phyloP scores from a whole-genome alignment of 1,140 invertebrate genomes.

The Phenacoccus solenopsis region DNA sequence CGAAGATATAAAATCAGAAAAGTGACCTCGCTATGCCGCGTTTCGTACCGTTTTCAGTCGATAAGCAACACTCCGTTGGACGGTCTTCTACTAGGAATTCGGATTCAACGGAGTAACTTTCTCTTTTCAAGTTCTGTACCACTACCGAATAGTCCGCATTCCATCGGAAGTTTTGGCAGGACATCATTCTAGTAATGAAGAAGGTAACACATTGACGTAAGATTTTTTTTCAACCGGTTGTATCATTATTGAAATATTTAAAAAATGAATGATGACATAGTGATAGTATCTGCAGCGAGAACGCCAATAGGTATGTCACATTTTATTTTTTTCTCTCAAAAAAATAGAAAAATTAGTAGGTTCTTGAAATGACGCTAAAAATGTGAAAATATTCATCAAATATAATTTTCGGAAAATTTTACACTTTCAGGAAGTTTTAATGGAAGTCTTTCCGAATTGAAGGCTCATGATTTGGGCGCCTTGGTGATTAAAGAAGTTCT shows the following conservation, averaged over 20 bases:
- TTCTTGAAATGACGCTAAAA: slow-evolving; percentile 8
- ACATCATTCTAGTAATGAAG: not conserved
- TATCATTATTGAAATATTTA: not conserved
- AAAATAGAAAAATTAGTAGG: not conserved
- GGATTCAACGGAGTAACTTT: not conserved
- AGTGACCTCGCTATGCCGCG: not conserved
- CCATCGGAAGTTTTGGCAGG: not conserved
- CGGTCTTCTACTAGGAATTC: slow-evolving; percentile 3
- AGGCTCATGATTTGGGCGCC: slow-evolving; percentile 59
- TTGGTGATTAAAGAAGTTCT: slow-evolving; percentile 62
- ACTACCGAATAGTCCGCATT: not conserved
- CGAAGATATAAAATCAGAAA: not conserved
- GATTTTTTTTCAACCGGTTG: not conserved
- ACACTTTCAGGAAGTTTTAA: slow-evolving; percentile 48
- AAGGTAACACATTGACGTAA: not conserved
- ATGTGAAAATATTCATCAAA: slow-evolving; percentile 13
- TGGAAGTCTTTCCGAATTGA: slow-evolving; percentile 51
- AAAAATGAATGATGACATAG: slow-evolving; percentile 34
- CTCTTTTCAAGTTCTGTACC: not conserved
- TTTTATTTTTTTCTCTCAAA: not conserved
- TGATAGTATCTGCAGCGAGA: slow-evolving; percentile 49
- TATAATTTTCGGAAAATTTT: slow-evolving; percentile 4
- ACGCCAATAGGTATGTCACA: slow-evolving; percentile 48
- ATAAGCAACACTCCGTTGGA: not conserved
- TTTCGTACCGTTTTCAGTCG: not conserved